Evolutionary conservation across 2,797 vertebrate genomes (phyloP).

Genomic region (Heterohyrax brucei): DNA sequence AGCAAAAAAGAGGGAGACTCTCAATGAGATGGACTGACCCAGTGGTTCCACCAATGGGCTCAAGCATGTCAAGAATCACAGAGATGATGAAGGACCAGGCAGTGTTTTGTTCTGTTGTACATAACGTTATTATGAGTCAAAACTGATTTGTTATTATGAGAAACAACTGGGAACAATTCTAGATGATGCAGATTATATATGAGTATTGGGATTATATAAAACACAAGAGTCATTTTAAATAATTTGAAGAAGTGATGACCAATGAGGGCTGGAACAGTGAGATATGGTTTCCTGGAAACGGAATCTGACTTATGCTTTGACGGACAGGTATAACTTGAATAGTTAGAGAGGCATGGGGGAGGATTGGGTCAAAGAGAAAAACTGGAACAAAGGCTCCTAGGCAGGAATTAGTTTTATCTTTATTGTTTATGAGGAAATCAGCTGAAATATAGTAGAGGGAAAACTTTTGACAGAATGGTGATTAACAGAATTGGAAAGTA

Average conservation of each 20-base stretch:
- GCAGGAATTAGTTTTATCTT: neutral
- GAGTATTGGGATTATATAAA: constrained; percentile 36
- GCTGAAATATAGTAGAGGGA: neutral
- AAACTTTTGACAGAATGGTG: neutral
- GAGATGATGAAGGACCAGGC: too few relatives aligned
- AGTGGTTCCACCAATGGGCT: too few relatives aligned
- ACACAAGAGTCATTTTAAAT: constrained; percentile 18
- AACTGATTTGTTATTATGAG: neutral
- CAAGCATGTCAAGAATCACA: too few relatives aligned
- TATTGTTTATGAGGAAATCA: neutral
- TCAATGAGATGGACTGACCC: too few relatives aligned
- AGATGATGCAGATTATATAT: constrained; percentile 13
- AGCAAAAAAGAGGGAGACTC: too few relatives aligned
- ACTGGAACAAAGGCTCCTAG: neutral
- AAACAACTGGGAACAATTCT: constrained; percentile 12
- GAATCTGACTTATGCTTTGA: neutral
- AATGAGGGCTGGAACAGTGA: neutral
- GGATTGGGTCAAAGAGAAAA: neutral
- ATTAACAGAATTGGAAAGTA: neutral
- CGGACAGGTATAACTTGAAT: neutral
- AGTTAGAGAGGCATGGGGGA: neutral
- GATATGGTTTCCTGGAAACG: neutral
- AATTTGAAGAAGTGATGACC: neutral
- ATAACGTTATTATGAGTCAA: too few relatives aligned
- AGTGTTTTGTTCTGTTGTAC: too few relatives aligned